Evolutionary conservation across 2,888 invertebrate genomes (phyloP), one percentile per base, ranked within the genome.

Genomic region (Fragum whitleyi): DNA sequence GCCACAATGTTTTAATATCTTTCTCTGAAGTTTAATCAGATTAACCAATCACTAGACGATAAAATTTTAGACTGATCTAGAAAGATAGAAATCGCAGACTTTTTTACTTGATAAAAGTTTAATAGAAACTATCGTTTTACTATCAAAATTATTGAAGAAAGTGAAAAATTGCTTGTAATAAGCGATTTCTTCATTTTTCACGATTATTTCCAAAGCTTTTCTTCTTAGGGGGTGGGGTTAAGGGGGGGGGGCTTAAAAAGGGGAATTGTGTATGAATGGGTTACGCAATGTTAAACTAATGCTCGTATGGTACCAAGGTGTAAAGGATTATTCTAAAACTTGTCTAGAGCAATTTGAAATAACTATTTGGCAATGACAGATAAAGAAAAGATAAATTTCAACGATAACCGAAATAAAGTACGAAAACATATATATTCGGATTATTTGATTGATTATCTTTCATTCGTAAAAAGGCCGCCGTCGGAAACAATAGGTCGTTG

Each of bases 111-210:
- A n/a, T n/a, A n/a, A n/a, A n/a, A n/a, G n/a, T n/a, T n/a, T n/a
- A n/a, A n/a, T n/a, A n/a, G n/a, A n/a, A n/a, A n/a, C n/a, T n/a
- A n/a, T n/a, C n/a, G n/a, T n/a, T n/a, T n/a, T n/a, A n/a, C n/a
- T n/a, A n/a, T n/a, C n/a, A n/a, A n/a, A n/a, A n/a, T n/a, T n/a
- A n/a, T n/a, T n/a, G n/a, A n/a, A n/a, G n/a, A n/a, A n/a, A n/a
- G n/a, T n/a, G n/a, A n/a, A 36, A 11, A 62, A 32, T 1, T 36
- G 21, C n/a, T 62, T 14, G n/a, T 36, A 11, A 36, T 28, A 2
- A 62, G 32, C 36, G 32, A 36, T 32, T 36, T 62, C 62, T 62
- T 32, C 32, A 32, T 62, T 62, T 62, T 19, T 36, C 36, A 62
- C 62, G 16, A 62, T 62, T 32, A 32, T 62, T 62, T 62, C 62